Base-by-base conservation (phyloP, 2,113 vertebrate genomes). In the Lophotis ruficrista region DNA sequence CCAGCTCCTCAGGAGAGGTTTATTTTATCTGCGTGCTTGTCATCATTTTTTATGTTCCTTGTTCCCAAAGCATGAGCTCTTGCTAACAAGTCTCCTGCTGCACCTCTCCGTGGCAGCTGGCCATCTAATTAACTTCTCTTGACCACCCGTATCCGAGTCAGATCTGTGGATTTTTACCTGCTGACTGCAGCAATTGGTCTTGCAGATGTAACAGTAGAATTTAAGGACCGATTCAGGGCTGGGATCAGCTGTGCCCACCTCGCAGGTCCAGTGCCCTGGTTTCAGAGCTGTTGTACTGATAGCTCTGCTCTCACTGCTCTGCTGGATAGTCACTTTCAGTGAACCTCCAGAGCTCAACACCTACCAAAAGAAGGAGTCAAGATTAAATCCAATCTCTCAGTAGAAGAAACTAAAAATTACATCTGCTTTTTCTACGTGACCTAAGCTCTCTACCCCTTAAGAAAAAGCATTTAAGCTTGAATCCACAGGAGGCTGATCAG, bases 161-260 rank as follows among this genome's bases (percentile, higher is more conserved):
- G 71, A 54, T 13, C 68, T 23, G 30, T 28, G 43, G 41, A 20
- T 70, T 89, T 90, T 70, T 98, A 99, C 99, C 98, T 99, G 99
- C 97, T 99, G 99, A 97, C 98, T 99, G 95, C 97, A 97, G 95
- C 99, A 99, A 96, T 98, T 98, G 75, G 98, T 98, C 98, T 99
- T 99, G 98, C 99, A 99, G 94, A 99, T 98, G 20, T 99, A 99
- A 96, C 99, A 99, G 98, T 99, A 99, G 98, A 99, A 99, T 96
- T 99, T 99, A 90, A 98, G 98, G 60, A 97, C 61, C 0, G 98
- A 97, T 47, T 98, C 98, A 0, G 97, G 82, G 65, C 81, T 84
- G 24, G 70, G 82, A 87, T 93, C 94, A 37, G 93, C 57, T 2
- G 96, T 41, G 31, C 66, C 57, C 91, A 92, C 79, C 21, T 97